Conservation (phyloP, 2,113 vertebrate species). For the Dipodomys spectabilis region DNA sequence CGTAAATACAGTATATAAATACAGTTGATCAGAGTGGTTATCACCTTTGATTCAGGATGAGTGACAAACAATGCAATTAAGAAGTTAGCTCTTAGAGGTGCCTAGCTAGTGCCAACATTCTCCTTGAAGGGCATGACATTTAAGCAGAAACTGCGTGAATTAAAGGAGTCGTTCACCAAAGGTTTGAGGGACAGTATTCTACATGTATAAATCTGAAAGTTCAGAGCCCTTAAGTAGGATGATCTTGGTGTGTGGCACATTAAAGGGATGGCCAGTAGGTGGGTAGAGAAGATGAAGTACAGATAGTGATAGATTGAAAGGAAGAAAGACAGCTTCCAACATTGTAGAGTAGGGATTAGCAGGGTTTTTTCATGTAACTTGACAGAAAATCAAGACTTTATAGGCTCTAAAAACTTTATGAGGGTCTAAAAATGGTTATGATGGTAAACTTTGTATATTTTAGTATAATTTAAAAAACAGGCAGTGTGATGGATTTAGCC, state of each 20-base stretch:
- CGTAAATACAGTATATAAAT: neutral
- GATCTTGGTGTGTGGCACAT: neutral
- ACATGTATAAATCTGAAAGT: neutral
- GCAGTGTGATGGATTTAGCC: too few species aligned
- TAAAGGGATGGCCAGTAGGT: neutral
- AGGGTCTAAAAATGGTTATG: neutral
- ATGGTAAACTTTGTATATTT: neutral
- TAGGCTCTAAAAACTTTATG: too few species aligned
- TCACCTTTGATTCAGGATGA: neutral
- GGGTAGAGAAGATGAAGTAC: neutral
- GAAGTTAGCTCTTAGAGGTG: neutral
- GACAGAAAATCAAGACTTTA: neutral
- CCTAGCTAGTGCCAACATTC: neutral
- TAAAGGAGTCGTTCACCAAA: neutral
- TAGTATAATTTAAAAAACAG: neutral
- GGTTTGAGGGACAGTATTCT: neutral
- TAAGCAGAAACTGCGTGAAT: neutral
- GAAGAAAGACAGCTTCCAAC: neutral
- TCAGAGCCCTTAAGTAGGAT: neutral
- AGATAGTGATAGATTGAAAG: neutral
- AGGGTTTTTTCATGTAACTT: neutral
- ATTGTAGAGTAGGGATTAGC: neutral
- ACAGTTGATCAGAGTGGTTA: neutral
- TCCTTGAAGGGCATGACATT: neutral
- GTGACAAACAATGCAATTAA: neutral